Evolutionary conservation across 2,113 vertebrate species (phyloP), one percentile per base, ranked within the genome.

Genomic region (Urocolius indicus): DNA sequence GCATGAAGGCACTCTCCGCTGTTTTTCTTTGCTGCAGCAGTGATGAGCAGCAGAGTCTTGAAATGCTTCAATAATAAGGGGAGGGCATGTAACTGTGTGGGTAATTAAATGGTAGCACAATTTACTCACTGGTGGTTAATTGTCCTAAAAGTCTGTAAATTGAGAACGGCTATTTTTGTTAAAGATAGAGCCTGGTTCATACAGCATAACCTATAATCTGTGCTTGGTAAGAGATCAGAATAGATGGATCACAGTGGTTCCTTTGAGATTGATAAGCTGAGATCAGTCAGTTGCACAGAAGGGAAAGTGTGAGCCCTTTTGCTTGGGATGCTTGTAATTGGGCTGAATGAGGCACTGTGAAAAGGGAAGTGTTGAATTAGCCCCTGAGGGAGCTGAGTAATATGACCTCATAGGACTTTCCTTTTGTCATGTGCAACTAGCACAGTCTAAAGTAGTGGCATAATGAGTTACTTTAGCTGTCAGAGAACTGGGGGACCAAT

Each of bases 311-410:
- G 92, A 95, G 93, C 72, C 88, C 92, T 95, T 95, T 96, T 90
- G 75, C 94, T 97, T 83, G 93, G 83, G 87, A 94, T 0, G 48
- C 94, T 93, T 94, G 88, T 92, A 94, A 96, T 96, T 96, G 92
- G 83, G 7, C 85, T 96, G 95, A 96, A 94, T 96, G 88, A 93
- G 92, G 92, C 94, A 88, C 92, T 94, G 43, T 96, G 94, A 97
- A 96, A 95, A 89, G 94, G 94, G 94, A 96, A 96, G 88, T 96
- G 93, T 97, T 96, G 90, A 95, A 95, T 96, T 96, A 96, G 95
- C 87, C 93, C 95, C 96, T 80, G 90, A 90, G 95, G 94, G 94
- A 94, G 92, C 91, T 97, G 96, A 95, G 92, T 96, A 95, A 93
- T 93, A 93, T 92, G 95, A 97, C 95, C 93, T 96, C 95, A 96